Conservation (phyloP, 2,113 vertebrate species). For the Erythrolamprus reginae region DNA sequence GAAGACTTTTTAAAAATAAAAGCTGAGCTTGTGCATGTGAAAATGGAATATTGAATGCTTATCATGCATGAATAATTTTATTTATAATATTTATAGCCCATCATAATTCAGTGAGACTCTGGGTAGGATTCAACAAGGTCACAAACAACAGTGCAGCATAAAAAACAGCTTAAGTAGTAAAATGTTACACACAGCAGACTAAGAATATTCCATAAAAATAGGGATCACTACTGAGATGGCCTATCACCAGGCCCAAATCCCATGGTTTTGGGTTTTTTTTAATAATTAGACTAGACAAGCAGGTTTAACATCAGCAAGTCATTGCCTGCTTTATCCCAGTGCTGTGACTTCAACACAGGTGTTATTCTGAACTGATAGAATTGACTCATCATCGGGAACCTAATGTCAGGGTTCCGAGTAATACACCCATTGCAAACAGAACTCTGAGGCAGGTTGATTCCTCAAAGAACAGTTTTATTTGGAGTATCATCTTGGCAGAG, state of each 20-base stretch:
- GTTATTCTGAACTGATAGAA: background rate
- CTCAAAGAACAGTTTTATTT: too few species aligned
- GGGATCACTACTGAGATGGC: background rate
- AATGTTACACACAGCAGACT: background rate
- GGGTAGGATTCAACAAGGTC: background rate
- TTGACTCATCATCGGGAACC: background rate
- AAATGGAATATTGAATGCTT: background rate
- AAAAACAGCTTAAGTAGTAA: background rate
- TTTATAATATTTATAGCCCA: background rate
- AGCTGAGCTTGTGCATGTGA: background rate
- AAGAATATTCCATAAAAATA: background rate
- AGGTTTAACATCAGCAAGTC: background rate
- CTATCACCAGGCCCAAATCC: background rate
- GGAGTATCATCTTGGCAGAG: too few species aligned
- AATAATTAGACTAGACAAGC: background rate
- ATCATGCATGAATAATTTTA: background rate
- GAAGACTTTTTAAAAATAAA: background rate
- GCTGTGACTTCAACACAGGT: background rate
- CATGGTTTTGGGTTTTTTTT: background rate
- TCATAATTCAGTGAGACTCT: background rate
- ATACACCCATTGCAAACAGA: too few species aligned
- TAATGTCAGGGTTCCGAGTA: background rate
- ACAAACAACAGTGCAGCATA: background rate
- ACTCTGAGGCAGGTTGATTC: too few species aligned
- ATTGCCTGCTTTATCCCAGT: background rate